Base-by-base conservation (phyloP, 53 echinoderm and acorn worm species). In the Echinarachnius parma region DNA sequence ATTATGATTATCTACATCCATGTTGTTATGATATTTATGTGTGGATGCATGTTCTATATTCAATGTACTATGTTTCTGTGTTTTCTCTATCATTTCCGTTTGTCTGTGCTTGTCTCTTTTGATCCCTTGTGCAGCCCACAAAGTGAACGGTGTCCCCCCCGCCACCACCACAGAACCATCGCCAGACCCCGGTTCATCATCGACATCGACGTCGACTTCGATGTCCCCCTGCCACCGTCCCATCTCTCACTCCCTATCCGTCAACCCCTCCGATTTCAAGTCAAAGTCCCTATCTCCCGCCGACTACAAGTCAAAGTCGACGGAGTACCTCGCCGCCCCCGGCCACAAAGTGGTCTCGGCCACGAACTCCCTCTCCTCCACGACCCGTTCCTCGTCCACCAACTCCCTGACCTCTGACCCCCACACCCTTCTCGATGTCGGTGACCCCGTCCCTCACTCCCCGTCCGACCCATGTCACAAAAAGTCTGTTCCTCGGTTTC, bases 401-500 rank as follows among this genome's bases (percentile, higher is more conserved):
- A 19, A 9, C 48, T 71, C 54, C 53, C 29, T 44, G 75, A 26
- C 28, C 59, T 46, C 57, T 4, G 49, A 66, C 49, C 39, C 42
- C 60, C 77, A 48, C 60, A 45, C 54, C 82, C 63, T 62, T 36
- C 79, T 31, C 16, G 1, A 44, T 34, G 15, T 4, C 47, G 30
- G 59, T 60, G 48, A 61, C 42, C 65, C 54, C 16, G 11, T 64
- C 75, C 33, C 63, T 33, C 59, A 69, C 39, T n/a, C n/a, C n/a
- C n/a, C n/a, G 53, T 46, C 46, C 15, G 54, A 61, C 32, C 53
- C 59, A 46, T 50, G 36, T 62, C 33, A 49, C 52, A 61, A 75
- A 62, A 56, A 59, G 45, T 69, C 59, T 54, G 47, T 63, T 25
- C 67, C 60, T 48, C 66, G 53, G 76, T 36, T 66, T 58, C 83